Evolutionary conservation across 2,888 invertebrate genomes (phyloP), one percentile per base, ranked within the genome.

Genomic region (Leptarthrus brevirostris): DNA sequence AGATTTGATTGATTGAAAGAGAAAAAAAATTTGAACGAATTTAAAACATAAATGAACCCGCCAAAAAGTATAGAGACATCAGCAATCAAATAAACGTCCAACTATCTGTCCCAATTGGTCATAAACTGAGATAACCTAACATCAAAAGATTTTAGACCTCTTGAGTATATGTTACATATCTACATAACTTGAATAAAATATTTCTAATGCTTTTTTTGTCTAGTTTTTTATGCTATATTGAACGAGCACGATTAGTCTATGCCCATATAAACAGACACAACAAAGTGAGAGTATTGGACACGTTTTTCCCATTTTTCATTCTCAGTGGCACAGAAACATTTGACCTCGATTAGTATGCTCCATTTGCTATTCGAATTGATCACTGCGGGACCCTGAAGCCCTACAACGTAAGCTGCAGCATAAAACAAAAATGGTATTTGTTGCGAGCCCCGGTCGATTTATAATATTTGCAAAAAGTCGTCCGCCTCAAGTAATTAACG

Each of bases 311-410:
- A 44, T 64, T 44, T 64, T 64, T 64, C 64, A 64, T 47, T 64
- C 36, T 8, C 49, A 12, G 49, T 16, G 20, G 20, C 49, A 64
- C 26, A 44, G 24, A 47, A 47, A 26, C 64, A 64, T 64, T 64
- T 64, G 64, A 47, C 64, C 64, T 64, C 64, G 64, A 64, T 64
- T 64, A 64, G 64, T 64, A 14, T 24, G 44, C 47, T 64, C 47
- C 24, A 44, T 40, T 64, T 64, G 10, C 22, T 40, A 18, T 64
- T 44, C 44, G 26, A 64, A 40, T 44, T 44, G 40, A 24, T 40
- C 64, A 64, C 44, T 64, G n/a, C 24, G 14, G n/a, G 4, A 12
- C 12, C 3, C n/a, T 40, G 40, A 40, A 40, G n/a, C 40, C 40
- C 40, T 40, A 40, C 3, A n/a, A 30, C n/a, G 12, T 12, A n/a